Base-by-base conservation (phyloP, 1,140 invertebrate species). In the Philaenus spumarius region DNA sequence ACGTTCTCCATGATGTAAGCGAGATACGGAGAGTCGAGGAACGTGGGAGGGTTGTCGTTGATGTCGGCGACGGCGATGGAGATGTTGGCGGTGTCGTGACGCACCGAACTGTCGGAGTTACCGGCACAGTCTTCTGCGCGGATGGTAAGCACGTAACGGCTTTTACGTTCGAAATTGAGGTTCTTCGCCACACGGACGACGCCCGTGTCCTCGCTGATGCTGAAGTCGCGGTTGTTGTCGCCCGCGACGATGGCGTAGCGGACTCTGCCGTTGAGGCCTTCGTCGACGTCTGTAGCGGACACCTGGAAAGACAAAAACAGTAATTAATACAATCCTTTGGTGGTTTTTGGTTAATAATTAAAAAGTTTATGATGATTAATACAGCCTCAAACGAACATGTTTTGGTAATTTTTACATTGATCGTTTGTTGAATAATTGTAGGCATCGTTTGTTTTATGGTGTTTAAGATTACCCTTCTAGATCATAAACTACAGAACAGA, bases 11-110 rank as follows among this genome's bases (percentile, higher is more conserved):
- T 87, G n/a, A 97, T 89, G 67, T 91, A 86, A 0, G 91, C 90
- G 56, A 91, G 71, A 70, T 97, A 97, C 0, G 92, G 91, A 0
- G 91, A 95, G 73, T 91, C 86, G 35, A 91, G 73, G 70, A 98
- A 97, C 1, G 89, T 85, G 1, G 95, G 95, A 6, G 90, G 83
- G 68, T 95, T 95, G 75, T 98, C 95, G 73, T 98, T 97, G 63
- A 97, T 88, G 74, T 98, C 95, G 22, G 86, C 80, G 3, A 99
- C 83, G 15, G 67, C 69, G 34, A 86, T 77, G 30, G 72, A 66
- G n/a, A 84, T 75, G 24, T 73, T 73, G 12, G 90, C 87, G 4
- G 82, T 86, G 69, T 92, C 88, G 60, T 79, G 80, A 55, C 81
- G 77, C 0, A 79, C 71, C 0, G 60, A 67, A 48, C 78, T 78